Evolutionary conservation across 2,113 vertebrate genomes (phyloP).

Genomic region (Hippocampus mohnikei): DNA sequence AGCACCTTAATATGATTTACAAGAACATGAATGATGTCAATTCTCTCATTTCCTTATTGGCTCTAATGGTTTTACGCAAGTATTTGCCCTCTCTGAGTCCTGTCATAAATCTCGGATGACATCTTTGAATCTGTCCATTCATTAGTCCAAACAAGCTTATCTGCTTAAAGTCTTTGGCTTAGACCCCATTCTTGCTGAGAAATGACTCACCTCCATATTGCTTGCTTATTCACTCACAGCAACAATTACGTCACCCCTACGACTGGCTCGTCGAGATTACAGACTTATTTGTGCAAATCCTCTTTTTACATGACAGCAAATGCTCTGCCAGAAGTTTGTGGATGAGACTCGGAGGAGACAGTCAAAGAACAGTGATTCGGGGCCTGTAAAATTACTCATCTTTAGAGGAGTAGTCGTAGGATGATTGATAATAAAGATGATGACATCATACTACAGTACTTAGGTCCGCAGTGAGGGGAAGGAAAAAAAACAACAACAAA

Average conservation of each 20-base stretch:
- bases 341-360: slow-evolving; percentile 27
- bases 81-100: slow-evolving; percentile 40
- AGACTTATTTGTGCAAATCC: slow-evolving; percentile 65
- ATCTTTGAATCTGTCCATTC: slow-evolving; percentile 58
- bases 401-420: slow-evolving; percentile 13
- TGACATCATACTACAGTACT: slow-evolving; percentile 45
- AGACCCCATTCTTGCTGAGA: slow-evolving; percentile 59
- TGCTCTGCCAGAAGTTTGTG: slow-evolving; percentile 40
- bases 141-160: slow-evolving; percentile 72
- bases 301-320: slow-evolving; percentile 63
- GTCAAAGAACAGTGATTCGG: slow-evolving; percentile 34
- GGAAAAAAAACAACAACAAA: slow-evolving; percentile 16
- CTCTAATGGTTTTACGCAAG: slow-evolving; percentile 36
- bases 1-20: slow-evolving; percentile 28
- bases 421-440: slow-evolving; percentile 22
- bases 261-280: slow-evolving; percentile 64
- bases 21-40: slow-evolving; percentile 20
- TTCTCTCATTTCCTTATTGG: slow-evolving; percentile 37
- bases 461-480: slow-evolving; percentile 25
- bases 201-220: slow-evolving; percentile 71
- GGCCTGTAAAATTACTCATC: slow-evolving; percentile 20
- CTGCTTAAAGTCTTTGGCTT: slow-evolving; percentile 69
- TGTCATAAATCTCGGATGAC: slow-evolving; percentile 60
- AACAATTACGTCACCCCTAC: slow-evolving; percentile 68
- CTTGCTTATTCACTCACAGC: slow-evolving; percentile 62